These are phyloP conservation scores for Stomatorhinus ivindoensis DNA, from an alignment of 2,113 vertebrate species.

Conservation along the genomic window DNA sequence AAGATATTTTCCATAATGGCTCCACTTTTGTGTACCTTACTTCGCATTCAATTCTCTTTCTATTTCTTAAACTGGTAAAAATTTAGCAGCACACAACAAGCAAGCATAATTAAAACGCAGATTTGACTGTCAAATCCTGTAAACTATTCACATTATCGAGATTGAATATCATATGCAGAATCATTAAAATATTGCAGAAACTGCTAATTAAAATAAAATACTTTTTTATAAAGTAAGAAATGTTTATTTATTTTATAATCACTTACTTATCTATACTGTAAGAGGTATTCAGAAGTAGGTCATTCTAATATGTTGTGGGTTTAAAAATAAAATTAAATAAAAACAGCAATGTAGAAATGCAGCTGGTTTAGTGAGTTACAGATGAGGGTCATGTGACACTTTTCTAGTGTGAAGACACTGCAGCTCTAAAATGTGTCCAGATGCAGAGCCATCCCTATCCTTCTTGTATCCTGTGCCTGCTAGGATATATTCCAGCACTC, in stretches of 20 bases:
- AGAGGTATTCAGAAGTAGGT: not conserved
- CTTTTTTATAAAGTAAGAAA: not conserved
- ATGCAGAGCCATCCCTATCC: not conserved
- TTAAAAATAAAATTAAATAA: not conserved
- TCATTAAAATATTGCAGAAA: not conserved
- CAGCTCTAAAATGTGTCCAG: not conserved
- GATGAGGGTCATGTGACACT: not conserved
- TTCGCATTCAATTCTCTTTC: conserved; percentile 26
- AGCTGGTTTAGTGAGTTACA: not conserved
- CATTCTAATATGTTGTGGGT: not conserved
- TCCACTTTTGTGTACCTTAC: conserved; percentile 33
- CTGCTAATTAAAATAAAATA: not conserved
- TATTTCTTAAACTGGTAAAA: not conserved
- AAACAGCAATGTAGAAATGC: not conserved
- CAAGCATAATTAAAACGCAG: not conserved
- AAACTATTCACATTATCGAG: not conserved
- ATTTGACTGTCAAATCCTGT: not conserved
- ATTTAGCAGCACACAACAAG: not conserved
- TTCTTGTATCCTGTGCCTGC: not conserved
- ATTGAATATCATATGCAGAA: not conserved
- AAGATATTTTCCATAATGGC: conserved; percentile 30
- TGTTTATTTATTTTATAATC: not conserved
- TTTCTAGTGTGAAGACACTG: not conserved
- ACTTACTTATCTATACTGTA: not conserved
- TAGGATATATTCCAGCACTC: not conserved